phyloP scores from a whole-genome alignment of 2,888 invertebrate species.

The Nymphalis c-album region DNA sequence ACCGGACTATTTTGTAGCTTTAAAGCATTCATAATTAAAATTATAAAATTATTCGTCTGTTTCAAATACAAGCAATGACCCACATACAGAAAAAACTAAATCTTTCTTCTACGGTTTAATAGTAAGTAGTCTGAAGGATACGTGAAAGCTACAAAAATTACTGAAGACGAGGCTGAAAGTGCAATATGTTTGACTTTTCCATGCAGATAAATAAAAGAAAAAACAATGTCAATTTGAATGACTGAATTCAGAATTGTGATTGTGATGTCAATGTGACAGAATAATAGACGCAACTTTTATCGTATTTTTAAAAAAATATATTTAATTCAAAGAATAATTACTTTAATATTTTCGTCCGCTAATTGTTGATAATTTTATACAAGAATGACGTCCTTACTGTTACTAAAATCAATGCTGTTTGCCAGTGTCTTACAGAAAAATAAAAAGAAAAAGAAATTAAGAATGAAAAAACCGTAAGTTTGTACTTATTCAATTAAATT shows the following conservation, averaged over 20 bases:
- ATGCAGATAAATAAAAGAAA: too few species aligned
- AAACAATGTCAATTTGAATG: not conserved
- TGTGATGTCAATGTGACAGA: not conserved
- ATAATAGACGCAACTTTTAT: conserved; percentile 3
- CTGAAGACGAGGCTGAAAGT: too few species aligned
- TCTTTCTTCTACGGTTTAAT: too few species aligned
- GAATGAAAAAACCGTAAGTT: conserved; percentile 58
- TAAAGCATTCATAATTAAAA: too few species aligned
- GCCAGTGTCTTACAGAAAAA: conserved; percentile 62
- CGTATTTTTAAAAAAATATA: conserved; percentile 4
- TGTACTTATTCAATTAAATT: not conserved
- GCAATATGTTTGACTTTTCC: too few species aligned
- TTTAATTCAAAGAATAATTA: not conserved
- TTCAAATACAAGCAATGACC: too few species aligned
- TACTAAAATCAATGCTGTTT: conserved; percentile 69
- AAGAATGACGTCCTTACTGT: conserved; percentile 64
- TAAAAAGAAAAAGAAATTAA: conserved; percentile 59
- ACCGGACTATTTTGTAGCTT: too few species aligned
- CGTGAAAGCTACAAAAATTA: too few species aligned
- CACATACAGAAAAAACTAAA: too few species aligned
- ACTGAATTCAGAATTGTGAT: too few species aligned
- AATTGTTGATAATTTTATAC: not conserved
- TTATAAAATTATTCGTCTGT: too few species aligned
- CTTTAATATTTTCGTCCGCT: not conserved
- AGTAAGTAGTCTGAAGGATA: too few species aligned